Evolutionary conservation across 1,140 invertebrate species (phyloP).

Genomic region (Pemphigus obesinymphae): DNA sequence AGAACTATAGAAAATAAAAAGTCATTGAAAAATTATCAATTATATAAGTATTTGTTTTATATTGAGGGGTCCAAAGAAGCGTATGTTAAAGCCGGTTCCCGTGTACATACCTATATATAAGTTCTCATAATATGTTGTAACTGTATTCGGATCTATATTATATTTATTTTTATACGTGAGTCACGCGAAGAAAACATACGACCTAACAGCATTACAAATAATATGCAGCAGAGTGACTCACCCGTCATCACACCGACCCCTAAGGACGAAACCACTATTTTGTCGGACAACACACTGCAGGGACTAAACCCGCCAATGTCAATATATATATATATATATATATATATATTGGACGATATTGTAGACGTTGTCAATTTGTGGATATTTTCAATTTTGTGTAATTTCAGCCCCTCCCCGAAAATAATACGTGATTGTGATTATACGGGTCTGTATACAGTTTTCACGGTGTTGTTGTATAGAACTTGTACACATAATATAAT

Average conservation of each 20-base stretch:
- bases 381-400: neutral
- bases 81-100: too few species aligned
- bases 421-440: neutral
- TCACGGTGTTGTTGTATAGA: too few species aligned
- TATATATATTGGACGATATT: neutral
- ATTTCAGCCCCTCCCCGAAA: neutral
- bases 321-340: too few species aligned
- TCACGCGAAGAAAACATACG: constrained; percentile 23
- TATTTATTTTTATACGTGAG: neutral
- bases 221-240: too few species aligned
- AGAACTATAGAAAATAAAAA: too few species aligned
- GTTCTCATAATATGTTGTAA: too few species aligned
- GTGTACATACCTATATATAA: too few species aligned
- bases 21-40: too few species aligned
- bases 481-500: too few species aligned
- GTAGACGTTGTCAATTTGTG: neutral
- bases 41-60: too few species aligned
- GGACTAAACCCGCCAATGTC: neutral
- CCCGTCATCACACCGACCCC: neutral
- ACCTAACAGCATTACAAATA: neutral
- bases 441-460: too few species aligned
- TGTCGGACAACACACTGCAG: neutral
- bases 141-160: neutral
- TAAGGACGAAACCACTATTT: neutral
- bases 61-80: too few species aligned